Conservation (phyloP, 2,113 vertebrate genomes). For the Bothrops jararaca region DNA sequence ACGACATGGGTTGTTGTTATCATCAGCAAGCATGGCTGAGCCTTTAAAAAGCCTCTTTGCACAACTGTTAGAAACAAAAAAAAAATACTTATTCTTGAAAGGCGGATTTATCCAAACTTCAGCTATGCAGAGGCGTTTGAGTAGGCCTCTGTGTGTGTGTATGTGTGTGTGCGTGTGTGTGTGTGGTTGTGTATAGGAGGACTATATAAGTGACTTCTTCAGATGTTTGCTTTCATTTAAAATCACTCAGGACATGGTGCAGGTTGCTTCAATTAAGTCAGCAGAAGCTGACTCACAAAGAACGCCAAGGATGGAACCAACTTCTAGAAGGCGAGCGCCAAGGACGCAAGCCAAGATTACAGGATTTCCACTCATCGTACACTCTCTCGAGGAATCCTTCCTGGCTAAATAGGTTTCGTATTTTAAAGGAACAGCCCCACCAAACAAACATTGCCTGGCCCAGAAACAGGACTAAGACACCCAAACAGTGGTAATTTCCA, state of each 20-base stretch:
- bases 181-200: neutral
- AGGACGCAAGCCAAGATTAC: too few species aligned
- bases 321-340: neutral
- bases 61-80: neutral
- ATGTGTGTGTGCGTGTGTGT: too few species aligned
- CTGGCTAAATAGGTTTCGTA: neutral
- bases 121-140: neutral
- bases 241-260: neutral
- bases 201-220: too few species aligned
- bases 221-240: neutral
- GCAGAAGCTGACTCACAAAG: neutral
- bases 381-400: neutral
- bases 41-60: neutral
- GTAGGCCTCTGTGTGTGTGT: neutral
- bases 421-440: neutral
- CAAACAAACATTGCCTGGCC: neutral
- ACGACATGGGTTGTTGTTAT: neutral
- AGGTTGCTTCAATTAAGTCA: neutral
- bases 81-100: neutral
- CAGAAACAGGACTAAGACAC: neutral
- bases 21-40: neutral
- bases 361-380: neutral
- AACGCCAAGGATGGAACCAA: neutral
- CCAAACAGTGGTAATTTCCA: neutral
- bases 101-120: neutral